These are phyloP conservation scores for Mugil cephalus DNA, from an alignment of 2,113 vertebrate genomes.

Conservation along the genomic window DNA sequence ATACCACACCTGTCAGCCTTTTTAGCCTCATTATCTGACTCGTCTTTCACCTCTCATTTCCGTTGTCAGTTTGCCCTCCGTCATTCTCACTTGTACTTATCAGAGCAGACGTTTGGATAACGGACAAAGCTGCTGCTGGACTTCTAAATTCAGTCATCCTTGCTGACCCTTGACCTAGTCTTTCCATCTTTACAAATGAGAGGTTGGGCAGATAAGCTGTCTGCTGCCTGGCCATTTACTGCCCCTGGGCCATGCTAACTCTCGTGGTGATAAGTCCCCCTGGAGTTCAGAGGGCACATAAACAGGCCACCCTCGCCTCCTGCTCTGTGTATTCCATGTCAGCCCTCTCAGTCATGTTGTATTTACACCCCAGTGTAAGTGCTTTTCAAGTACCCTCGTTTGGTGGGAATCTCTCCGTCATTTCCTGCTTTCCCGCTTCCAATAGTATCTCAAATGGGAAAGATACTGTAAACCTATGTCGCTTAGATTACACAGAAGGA, in stretches of 20 bases:
- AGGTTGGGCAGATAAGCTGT: conserved; percentile 80
- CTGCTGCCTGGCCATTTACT: conserved; percentile 74
- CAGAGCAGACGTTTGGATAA: conserved; percentile 83
- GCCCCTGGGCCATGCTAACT: conserved; percentile 75
- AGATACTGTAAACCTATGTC: conserved; percentile 51
- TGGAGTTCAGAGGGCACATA: conserved; percentile 80
- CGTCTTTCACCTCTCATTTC: conserved; percentile 75
- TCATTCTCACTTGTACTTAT: conserved; percentile 85
- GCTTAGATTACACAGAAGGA: conserved; percentile 44
- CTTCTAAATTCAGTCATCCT: conserved; percentile 84
- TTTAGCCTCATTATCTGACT: conserved; percentile 65
- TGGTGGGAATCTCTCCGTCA: conserved; percentile 41
- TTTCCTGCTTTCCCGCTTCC: conserved; percentile 56
- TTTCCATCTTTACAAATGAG: conserved; percentile 85
- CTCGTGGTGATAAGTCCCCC: conserved; percentile 79
- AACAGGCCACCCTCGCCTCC: conserved; percentile 76
- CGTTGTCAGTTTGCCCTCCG: conserved; percentile 74
- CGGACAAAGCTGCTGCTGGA: conserved; percentile 76
- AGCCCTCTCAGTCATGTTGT: conserved; percentile 66
- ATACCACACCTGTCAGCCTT: conserved; percentile 69
- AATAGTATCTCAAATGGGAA: conserved; percentile 39
- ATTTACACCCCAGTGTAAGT: conserved; percentile 73
- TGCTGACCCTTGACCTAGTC: conserved; percentile 80
- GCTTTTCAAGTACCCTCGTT: conserved; percentile 73
- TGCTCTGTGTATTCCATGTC: conserved; percentile 75